Base-by-base conservation (phyloP, 2,113 vertebrate genomes). In the Lagopus muta region DNA sequence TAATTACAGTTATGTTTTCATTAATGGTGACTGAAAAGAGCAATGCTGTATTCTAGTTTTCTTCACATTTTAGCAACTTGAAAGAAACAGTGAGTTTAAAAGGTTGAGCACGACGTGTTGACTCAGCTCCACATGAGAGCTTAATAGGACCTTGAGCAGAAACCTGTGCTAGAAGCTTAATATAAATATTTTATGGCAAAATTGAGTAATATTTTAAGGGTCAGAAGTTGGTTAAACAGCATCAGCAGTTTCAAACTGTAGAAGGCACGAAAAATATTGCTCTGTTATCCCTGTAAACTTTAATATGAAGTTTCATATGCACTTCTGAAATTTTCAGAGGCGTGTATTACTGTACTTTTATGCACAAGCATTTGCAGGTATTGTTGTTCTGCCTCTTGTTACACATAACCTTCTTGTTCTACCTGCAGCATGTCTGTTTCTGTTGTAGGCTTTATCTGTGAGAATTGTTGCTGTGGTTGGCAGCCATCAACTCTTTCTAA, bases 131-230 rank as follows among this genome's bases (percentile, higher is more conserved):
- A 85, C 25, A 6, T 48, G 81, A 67, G 84, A 70, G 8, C 64
- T 82, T 92, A 82, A 72, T 27, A 94, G 64, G 70, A 95, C 71
- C 54, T 17, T 73, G 77, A 89, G 70, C 74, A 86, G 83, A 60
- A 94, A 64, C 55, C 48, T 79, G 77, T 87, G 81, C 86, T 93
- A 50, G 84, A 82, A 94, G 81, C 77, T 70, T 66, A 38, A 71
- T 60, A 82, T 91, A 42, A 96, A 96, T 95, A 88, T 88, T 93
- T 96, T 43, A 93, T 94, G 47, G 45, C 85, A 72, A 92, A 87
- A 71, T 57, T 17, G 36, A 88, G 42, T 48, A 69, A 82, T 92
- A 72, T 79, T 82, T 94, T 88, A 65, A 92, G 52, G 74, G 40
- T 60, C 81, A 89, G 89, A 91, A 86, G 80, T 15, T 90, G 50